Conservation (phyloP, 2,797 vertebrate genomes). For the Protonibea diacanthus region DNA sequence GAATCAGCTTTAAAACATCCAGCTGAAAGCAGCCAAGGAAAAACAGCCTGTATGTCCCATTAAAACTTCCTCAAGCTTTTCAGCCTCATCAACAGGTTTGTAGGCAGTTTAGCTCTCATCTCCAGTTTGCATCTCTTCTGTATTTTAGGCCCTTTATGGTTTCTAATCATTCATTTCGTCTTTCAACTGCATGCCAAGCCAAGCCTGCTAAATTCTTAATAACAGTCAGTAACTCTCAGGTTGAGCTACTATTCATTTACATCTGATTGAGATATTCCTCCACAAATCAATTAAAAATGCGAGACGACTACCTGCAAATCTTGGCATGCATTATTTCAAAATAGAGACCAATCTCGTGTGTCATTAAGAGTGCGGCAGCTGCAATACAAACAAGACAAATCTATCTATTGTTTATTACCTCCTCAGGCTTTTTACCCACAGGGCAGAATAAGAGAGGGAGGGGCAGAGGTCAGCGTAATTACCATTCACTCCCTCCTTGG, state of each 20-base stretch:
- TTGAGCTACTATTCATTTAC: conserved; percentile 76
- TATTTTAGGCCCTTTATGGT: conserved; percentile 89
- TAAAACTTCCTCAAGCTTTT: conserved; percentile 22
- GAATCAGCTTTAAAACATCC: neutral
- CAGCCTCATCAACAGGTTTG: conserved; percentile 64
- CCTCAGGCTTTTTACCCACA: conserved; percentile 81
- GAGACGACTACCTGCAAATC: conserved; percentile 70
- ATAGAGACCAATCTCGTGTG: conserved; percentile 69
- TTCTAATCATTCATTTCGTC: conserved; percentile 92
- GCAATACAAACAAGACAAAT: conserved; percentile 83
- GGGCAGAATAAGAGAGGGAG: conserved; percentile 80
- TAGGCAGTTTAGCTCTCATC: conserved; percentile 43
- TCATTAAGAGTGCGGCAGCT: conserved; percentile 72
- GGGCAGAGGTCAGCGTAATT: conserved; percentile 83
- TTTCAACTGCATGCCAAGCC: conserved; percentile 85
- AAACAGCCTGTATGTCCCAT: neutral
- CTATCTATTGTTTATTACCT: conserved; percentile 85
- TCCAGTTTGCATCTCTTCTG: conserved; percentile 88
- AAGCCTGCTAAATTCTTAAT: conserved; percentile 95
- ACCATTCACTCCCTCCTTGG: conserved; percentile 80
- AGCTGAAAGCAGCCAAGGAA: neutral
- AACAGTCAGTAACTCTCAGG: conserved; percentile 82
- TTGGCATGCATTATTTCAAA: conserved; percentile 72
- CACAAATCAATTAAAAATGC: conserved; percentile 77
- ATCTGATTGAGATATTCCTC: conserved; percentile 77